Percentiles rank a stretch among this genome's conserved stretches.
phyloP scores from a whole-genome alignment of 1,140 invertebrate genomes.

The Bilobella aurantiaca region DNA sequence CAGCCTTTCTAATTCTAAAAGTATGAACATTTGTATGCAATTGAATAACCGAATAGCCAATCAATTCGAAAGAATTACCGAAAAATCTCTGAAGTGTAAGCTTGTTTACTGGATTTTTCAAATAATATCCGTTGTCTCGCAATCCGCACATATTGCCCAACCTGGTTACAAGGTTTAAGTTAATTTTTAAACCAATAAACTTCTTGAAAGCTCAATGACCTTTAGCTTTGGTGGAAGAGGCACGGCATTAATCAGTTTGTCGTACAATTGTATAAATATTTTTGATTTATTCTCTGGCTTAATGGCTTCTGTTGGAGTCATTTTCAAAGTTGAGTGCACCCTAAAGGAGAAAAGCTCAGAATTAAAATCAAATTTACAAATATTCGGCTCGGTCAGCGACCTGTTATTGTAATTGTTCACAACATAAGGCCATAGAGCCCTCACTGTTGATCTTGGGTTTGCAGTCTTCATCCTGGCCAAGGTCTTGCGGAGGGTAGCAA shows the following conservation, averaged over 20 bases:
- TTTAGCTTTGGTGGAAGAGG: not conserved
- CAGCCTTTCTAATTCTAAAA: not conserved
- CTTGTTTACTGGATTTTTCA: not conserved
- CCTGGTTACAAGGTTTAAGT: not conserved
- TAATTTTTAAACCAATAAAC: not conserved
- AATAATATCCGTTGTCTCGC: not conserved
- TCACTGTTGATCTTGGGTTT: not conserved
- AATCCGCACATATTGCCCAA: not conserved
- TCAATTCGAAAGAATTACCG: not conserved
- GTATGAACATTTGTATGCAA: not conserved
- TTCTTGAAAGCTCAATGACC: not conserved
- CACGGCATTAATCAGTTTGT: not conserved
- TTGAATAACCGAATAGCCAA: not conserved
- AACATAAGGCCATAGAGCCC: not conserved
- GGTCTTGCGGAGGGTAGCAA: not conserved
- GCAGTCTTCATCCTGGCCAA: not conserved
- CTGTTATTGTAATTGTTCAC: not conserved
- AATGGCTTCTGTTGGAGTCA: not conserved
- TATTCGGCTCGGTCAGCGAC: too few relatives aligned
- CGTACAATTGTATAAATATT: not conserved
- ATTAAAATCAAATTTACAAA: too few relatives aligned
- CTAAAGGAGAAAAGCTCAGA: too few relatives aligned
- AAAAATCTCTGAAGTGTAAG: not conserved
- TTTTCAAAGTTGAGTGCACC: not conserved
- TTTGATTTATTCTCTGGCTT: not conserved